phyloP scores from a whole-genome alignment of 2,113 vertebrate genomes.

The Leptobrachium leishanense region DNA sequence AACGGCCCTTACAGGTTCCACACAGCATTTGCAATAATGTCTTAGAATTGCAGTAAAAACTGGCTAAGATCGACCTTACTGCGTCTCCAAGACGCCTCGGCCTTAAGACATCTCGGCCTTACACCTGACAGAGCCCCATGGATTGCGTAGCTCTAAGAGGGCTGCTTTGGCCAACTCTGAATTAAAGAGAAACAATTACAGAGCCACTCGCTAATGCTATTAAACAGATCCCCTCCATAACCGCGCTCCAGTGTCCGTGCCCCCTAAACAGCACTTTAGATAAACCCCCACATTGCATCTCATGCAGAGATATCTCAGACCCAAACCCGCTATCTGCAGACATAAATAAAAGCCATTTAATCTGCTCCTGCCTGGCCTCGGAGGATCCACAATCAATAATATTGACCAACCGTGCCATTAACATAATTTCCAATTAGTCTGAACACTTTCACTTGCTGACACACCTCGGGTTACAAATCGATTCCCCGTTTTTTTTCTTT shows the following conservation, averaged over 20 bases:
- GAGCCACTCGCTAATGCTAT: no score
- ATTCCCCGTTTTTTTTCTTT: slow-evolving; percentile 45
- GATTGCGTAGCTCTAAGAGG: no score
- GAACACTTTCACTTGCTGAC: slow-evolving; percentile 20
- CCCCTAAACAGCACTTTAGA: not conserved
- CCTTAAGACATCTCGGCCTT: no score
- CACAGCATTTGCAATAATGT: no score
- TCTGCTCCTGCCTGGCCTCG: not conserved
- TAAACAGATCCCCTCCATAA: not conserved
- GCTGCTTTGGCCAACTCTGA: no score
- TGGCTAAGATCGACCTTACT: no score
- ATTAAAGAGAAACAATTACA: no score
- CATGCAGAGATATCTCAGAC: not conserved
- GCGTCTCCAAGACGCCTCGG: no score
- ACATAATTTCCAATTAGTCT: slow-evolving; percentile 33
- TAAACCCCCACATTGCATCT: not conserved
- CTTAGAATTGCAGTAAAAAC: no score
- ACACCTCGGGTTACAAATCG: slow-evolving; percentile 30
- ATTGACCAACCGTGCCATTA: slow-evolving; percentile 35
- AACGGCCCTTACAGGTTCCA: no score
- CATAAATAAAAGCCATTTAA: not conserved
- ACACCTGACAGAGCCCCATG: no score
- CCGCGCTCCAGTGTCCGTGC: no score
- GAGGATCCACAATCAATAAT: slow-evolving; percentile 12
- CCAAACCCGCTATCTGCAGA: not conserved